Base-by-base conservation (phyloP, 1,140 invertebrate genomes). In the Manduca sexta region DNA sequence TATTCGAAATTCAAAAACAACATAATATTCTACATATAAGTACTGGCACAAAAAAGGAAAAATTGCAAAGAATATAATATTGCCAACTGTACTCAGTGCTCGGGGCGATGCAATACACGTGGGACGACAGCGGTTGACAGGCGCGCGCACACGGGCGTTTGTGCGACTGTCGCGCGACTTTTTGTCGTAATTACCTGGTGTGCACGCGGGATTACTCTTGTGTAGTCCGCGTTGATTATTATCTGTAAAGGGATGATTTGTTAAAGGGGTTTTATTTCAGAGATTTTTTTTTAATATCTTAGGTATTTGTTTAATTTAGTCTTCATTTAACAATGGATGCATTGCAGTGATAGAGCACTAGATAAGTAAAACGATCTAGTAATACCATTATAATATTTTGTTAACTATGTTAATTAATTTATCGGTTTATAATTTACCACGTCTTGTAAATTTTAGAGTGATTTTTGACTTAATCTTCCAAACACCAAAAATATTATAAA, bases 61-160 rank as follows among this genome's bases (percentile, higher is more conserved):
- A 31, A 31, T 31, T 35, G 0, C n/a, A 35, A 2, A n/a, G 12
- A 13, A 6, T n/a, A 14, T 35, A 13, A 30, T 12, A 21, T 13
- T 43, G 6, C 12, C 41, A 13, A 12, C 13, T 29, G 17, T 13
- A 15, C 26, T 12, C 12, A 15, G n/a, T 34, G 62, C 65, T 45
- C 41, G 52, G 13, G 64, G 67, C 64, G 55, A 54, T n/a, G 41
- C 62, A 67, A 64, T 69, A 58, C 61, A 60, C 64, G 64, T 67
- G 66, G 34, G 45, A 44, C 55, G 59, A 60, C 60, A 58, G 46
- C 52, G 61, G 26, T 52, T 66, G 66, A 70, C 64, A 60, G 57
- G 51, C 48, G 38, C 43, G 33, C 31, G 45, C 33, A 49, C 45
- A 29, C 30, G 10, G 16, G 30, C 37, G 42, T 30, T 31, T 13